Evolutionary conservation across 2,113 vertebrate species (phyloP), one percentile per base, ranked within the genome.

Genomic region (Melanerpes formicivorus): DNA sequence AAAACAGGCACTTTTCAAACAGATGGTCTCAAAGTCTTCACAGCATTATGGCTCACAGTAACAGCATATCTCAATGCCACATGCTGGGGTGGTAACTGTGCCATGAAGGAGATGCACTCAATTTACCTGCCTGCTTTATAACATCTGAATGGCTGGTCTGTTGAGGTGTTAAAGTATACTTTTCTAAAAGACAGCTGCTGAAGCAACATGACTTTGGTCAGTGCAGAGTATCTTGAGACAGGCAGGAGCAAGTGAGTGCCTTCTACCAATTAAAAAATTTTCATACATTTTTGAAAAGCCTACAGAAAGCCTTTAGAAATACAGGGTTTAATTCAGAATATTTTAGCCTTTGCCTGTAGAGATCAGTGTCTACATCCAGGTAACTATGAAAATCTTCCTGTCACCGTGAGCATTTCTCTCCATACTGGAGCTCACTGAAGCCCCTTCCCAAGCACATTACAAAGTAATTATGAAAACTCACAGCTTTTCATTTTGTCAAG

Each of bases 91-190:
- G 14, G 80, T 72, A 69, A 19, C 66, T 70, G 79, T 77, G 86
- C 75, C 27, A 12, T 59, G 78, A 52, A 93, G 87, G 91, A 94
- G 90, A 82, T 6, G 27, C 75, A 87, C 63, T 93, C 90, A 46
- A 69, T 92, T 78, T 84, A 84, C 65, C 56, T 88, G 90, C 58
- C 85, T 26, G 58, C 44, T 34, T 29, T 63, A 63, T 19, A 74
- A 30, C 40, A 19, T 2, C 32, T 0, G 1, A 77, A 37, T 0
- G 1, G 16, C 60, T 75, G 85, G 58, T 64, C 82, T 93, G 80
- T 42, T 23, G 27, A 83, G 48, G 30, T 44, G 48, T 40, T 83
- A 42, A 73, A 29, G 44, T 29, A 6, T 58, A 54, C 59, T 44
- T 29, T 6, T 2, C 19, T 19, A 54, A 88, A 81, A 91, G 81